These are phyloP conservation scores for Xenopus laevis DNA, from an alignment of 2,113 vertebrate genomes.

Conservation along the genomic window DNA sequence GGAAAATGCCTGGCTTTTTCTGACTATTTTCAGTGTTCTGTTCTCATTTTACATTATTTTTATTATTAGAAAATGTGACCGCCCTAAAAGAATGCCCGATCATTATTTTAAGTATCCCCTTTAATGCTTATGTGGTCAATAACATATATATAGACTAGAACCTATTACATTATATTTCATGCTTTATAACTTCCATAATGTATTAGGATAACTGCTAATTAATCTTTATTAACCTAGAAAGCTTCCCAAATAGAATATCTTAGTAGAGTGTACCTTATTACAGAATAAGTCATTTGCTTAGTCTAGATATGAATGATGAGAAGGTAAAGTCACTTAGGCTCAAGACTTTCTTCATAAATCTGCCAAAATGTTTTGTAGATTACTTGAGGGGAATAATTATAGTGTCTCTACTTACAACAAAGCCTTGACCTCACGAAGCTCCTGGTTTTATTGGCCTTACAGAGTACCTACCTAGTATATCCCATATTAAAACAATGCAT, in stretches of 20 bases:
- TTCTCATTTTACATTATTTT: too few species aligned
- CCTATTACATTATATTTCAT: too few species aligned
- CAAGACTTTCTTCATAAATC: slow-evolving; percentile 74
- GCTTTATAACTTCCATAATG: too few species aligned
- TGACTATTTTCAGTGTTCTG: too few species aligned
- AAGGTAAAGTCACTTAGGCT: slow-evolving; percentile 60
- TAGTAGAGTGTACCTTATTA: slow-evolving; percentile 58
- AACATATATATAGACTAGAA: too few species aligned
- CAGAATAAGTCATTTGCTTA: slow-evolving; percentile 66
- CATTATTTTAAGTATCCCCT: too few species aligned
- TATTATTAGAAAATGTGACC: too few species aligned
- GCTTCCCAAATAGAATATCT: slow-evolving; percentile 46
- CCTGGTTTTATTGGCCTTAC: slow-evolving; percentile 23
- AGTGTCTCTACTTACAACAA: slow-evolving; percentile 69
- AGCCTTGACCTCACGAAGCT: slow-evolving; percentile 62
- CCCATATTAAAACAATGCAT: not conserved
- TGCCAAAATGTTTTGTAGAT: slow-evolving; percentile 65
- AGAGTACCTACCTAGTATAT: not conserved
- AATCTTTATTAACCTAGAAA: too few species aligned
- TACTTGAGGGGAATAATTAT: slow-evolving; percentile 71
- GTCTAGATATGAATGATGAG: slow-evolving; percentile 71
- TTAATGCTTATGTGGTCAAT: too few species aligned
- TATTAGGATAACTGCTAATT: too few species aligned
- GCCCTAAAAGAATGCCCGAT: too few species aligned
- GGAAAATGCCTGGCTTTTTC: too few species aligned